Percentiles rank a stretch among this genome's conserved stretches.
phyloP scores from a whole-genome alignment of 1,140 invertebrate species.

The Leptoteleia sp. region DNA sequence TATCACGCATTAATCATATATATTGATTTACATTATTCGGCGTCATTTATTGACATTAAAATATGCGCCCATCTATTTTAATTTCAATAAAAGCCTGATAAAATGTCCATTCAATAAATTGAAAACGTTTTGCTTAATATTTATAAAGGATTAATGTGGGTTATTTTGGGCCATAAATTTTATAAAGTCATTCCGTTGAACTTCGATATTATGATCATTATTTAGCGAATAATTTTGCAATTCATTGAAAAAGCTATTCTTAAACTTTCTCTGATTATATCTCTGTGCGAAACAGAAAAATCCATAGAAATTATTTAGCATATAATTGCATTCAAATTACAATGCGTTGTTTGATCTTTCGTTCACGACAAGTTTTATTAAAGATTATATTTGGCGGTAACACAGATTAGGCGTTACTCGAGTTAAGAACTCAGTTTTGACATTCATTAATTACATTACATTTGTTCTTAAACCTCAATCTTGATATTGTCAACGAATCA shows the following conservation, averaged over 20 bases:
- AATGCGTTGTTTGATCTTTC: slow-evolving; percentile 24
- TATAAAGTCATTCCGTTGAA: slow-evolving; percentile 5
- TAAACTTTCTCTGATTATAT: slow-evolving; percentile 56
- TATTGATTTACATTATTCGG: too few relatives aligned
- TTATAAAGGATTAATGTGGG: too few relatives aligned
- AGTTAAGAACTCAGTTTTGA: too few relatives aligned
- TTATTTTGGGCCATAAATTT: background rate
- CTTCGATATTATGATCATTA: slow-evolving; percentile 20
- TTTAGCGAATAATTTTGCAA: slow-evolving; percentile 52
- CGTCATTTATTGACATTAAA: too few relatives aligned
- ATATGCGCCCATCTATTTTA: too few relatives aligned
- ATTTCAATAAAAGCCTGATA: too few relatives aligned
- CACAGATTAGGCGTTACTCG: background rate
- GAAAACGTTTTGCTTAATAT: too few relatives aligned
- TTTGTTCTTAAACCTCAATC: too few relatives aligned
- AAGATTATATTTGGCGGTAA: slow-evolving; percentile 7
- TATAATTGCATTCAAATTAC: slow-evolving; percentile 43
- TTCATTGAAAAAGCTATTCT: slow-evolving; percentile 41
- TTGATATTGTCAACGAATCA: too few relatives aligned
- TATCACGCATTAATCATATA: too few relatives aligned
- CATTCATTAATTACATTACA: too few relatives aligned
- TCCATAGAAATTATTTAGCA: slow-evolving; percentile 40
- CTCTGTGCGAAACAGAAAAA: slow-evolving; percentile 17
- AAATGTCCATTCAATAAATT: too few relatives aligned
- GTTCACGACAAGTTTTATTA: slow-evolving; percentile 15